Base-by-base conservation (phyloP, 2,797 vertebrate species). In the Protonibea diacanthus region DNA sequence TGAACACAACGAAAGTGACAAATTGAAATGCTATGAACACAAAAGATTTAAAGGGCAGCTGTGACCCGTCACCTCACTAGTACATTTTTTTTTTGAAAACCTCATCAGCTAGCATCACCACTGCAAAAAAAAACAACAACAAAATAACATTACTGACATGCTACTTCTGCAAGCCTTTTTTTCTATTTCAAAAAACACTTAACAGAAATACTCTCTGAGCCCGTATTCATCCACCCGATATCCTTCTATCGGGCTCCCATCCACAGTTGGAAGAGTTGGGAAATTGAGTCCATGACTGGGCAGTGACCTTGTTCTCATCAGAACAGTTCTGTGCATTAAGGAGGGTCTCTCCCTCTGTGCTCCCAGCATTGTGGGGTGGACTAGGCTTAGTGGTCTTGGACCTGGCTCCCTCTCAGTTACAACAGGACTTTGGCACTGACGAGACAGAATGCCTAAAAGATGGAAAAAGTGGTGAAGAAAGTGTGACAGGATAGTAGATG, bases 401-500 rank as follows among this genome's bases (percentile, higher is more conserved):
- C 70, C 66, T 42, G 87, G 76, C 76, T 86, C 82, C 88, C 85
- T 90, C 89, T 86, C 81, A 81, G 80, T 76, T 84, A 92, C 85
- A 88, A 91, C 53, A 63, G 78, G 86, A 84, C 82, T 88, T 87
- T 87, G 89, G 91, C 83, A 91, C 84, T 88, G 90, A 82, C 51
- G 92, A 84, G 66, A 94, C 73, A 89, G 79, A 90, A 86, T 11
- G 86, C 90, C 93, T 94, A 91, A 13, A 81, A 82, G 81, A 88
- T 85, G 86, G 69, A 90, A 88, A 93, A 74, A 92, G 85, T 38
- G 67, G 85, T 86, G 86, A 91, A 90, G 81, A 84, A 79, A 91
- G 82, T 58, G 81, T 75, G 60, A 90, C 83, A 86, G 81, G 74
- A 89, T 13, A 90, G 80, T 29, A 61, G 70, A 82, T 75, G 67